Evolutionary conservation across 2,888 invertebrate genomes (phyloP).

Genomic region (Cephonodes hylas): DNA sequence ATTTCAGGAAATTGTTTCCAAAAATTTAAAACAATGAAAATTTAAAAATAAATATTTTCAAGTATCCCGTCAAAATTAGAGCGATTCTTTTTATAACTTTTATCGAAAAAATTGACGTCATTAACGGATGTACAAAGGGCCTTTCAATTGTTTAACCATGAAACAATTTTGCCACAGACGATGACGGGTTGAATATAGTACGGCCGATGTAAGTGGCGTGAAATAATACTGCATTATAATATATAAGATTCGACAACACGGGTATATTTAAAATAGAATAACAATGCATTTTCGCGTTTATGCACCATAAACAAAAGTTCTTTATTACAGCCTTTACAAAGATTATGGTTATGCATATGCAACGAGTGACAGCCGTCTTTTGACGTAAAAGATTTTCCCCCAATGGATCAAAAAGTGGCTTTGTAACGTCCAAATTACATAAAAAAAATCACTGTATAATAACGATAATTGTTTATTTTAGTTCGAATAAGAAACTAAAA

Average conservation of each 20-base stretch:
- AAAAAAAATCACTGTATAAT: no score
- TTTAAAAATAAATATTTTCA: no score
- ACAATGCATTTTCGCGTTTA: not conserved
- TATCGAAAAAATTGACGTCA: not conserved
- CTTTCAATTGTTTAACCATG: not conserved
- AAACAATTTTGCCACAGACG: not conserved
- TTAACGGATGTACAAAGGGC: not conserved
- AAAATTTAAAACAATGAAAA: no score
- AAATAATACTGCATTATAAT: slow-evolving; percentile 18
- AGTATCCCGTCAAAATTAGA: not conserved
- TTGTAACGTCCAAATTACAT: no score
- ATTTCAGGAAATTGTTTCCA: no score
- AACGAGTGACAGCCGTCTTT: not conserved
- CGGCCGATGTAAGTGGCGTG: slow-evolving; percentile 22
- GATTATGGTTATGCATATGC: not conserved
- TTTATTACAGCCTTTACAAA: not conserved
- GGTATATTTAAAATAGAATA: not conserved
- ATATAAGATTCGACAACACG: not conserved
- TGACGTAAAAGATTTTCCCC: not conserved
- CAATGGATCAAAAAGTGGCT: not conserved
- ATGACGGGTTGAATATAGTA: slow-evolving; percentile 7
- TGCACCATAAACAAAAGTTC: not conserved
- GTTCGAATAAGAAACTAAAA: no score
- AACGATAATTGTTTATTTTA: not conserved
- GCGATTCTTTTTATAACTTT: not conserved